Evolutionary conservation across 2,113 vertebrate species (phyloP).

Genomic region (Pomatorhinus ruficollis): DNA sequence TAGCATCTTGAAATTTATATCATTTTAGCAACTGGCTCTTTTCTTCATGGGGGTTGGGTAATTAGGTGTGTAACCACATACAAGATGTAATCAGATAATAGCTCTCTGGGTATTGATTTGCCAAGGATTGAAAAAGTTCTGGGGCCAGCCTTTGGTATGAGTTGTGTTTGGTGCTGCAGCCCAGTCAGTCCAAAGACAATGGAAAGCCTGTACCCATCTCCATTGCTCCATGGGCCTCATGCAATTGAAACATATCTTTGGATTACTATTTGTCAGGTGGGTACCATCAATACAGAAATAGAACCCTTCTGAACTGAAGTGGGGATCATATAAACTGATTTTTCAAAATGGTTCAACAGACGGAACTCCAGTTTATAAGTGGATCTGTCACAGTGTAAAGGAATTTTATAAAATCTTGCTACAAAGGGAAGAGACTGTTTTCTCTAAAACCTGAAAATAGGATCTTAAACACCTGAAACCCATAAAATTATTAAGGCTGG

Average conservation of each 20-base stretch:
- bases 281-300: neutral
- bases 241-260: neutral
- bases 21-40: conserved; percentile 15
- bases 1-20: conserved; percentile 2
- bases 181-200: neutral
- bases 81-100: neutral
- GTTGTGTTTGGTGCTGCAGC: neutral
- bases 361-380: neutral
- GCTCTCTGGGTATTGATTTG: neutral
- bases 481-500: neutral
- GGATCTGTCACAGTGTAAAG: neutral
- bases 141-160: neutral
- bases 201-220: neutral
- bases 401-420: neutral
- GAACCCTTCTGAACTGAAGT: neutral
- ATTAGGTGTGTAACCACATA: neutral
- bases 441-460: neutral
- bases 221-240: neutral
- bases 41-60: neutral
- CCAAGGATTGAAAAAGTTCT: neutral
- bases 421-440: neutral
- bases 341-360: neutral
- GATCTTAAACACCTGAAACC: neutral
- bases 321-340: neutral
- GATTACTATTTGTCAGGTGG: neutral